Conservation (phyloP, 2,888 invertebrate genomes). For the Quadroppia sp. region DNA sequence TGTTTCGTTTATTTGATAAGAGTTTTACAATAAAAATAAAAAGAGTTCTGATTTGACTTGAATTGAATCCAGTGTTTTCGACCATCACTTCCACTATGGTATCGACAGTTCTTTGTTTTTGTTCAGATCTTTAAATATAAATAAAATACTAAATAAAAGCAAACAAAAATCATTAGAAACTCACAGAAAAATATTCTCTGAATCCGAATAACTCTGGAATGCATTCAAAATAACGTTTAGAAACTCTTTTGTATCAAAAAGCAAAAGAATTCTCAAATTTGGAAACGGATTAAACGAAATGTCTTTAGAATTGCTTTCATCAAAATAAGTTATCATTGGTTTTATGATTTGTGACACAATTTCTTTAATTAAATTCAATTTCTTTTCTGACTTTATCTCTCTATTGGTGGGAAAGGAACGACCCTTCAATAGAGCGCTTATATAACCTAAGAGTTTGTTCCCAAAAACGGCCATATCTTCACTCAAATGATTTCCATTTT, state of each 20-base stretch:
- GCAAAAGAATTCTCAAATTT: conserved; percentile 60
- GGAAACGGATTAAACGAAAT: not conserved
- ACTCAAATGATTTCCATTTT: conserved; percentile 50
- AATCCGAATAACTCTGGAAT: conserved; percentile 74
- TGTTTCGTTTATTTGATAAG: conserved; percentile 58
- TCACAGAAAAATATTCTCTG: conserved; percentile 61
- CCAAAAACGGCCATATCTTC: conserved; percentile 58
- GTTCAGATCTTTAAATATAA: conserved; percentile 43
- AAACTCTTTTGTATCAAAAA: conserved; percentile 78
- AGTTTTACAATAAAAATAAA: conserved; percentile 65
- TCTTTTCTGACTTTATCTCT: conserved; percentile 62
- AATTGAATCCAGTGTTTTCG: conserved; percentile 61
- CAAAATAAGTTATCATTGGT: too few relatives aligned
- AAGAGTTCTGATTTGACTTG: conserved; percentile 62
- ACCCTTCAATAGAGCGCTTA: conserved; percentile 79
- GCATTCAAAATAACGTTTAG: conserved; percentile 78
- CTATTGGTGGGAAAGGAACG: conserved; percentile 70
- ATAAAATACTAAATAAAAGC: not conserved
- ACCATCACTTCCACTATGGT: conserved; percentile 71
- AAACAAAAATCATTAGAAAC: conserved; percentile 44
- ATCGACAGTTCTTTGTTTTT: conserved; percentile 71
- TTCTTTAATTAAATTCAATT: conserved; percentile 67
- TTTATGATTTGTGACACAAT: conserved; percentile 62
- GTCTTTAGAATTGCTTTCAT: too few relatives aligned
- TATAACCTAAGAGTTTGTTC: conserved; percentile 76